A percentile compares a stretch with the other conserved stretches of the same genome.
These are phyloP conservation scores for Aproaerema taeniolella DNA, from an alignment of 2,888 invertebrate genomes.

Conservation along the genomic window DNA sequence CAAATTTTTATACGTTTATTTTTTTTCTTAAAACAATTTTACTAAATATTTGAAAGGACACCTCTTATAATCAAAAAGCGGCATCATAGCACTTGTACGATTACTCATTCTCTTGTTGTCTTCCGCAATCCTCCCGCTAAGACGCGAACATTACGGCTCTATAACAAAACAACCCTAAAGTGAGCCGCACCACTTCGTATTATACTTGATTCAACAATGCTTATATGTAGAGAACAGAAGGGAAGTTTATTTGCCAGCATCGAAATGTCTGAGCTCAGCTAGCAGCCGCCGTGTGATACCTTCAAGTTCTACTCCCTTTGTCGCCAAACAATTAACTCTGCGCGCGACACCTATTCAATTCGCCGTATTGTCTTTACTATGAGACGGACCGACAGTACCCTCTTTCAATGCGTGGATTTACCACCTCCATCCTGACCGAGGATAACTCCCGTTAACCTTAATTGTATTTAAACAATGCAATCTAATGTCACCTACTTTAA, in stretches of 20 bases:
- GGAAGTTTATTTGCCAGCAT: not conserved
- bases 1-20: no score
- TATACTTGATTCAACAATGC: not conserved
- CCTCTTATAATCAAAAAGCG: no score
- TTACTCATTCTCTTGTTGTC: not conserved
- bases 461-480: not conserved
- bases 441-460: no score
- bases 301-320: constrained; percentile 37
- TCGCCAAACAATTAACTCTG: constrained; percentile 59
- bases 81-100: no score
- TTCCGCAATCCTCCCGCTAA: not conserved
- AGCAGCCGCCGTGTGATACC: not conserved
- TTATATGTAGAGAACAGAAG: not conserved
- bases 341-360: constrained; percentile 65
- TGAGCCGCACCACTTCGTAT: not conserved
- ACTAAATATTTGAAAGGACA: no score
- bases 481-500: no score
- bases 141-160: not conserved
- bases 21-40: no score
- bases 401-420: constrained; percentile 27
- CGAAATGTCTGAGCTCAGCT: not conserved
- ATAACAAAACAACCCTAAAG: not conserved
- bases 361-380: constrained; percentile 47
- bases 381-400: constrained; percentile 28
- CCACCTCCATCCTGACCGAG: not conserved